These are phyloP conservation scores for Galagoides demidoff DNA, from an alignment of 2,797 vertebrate species.

Conservation along the genomic window DNA sequence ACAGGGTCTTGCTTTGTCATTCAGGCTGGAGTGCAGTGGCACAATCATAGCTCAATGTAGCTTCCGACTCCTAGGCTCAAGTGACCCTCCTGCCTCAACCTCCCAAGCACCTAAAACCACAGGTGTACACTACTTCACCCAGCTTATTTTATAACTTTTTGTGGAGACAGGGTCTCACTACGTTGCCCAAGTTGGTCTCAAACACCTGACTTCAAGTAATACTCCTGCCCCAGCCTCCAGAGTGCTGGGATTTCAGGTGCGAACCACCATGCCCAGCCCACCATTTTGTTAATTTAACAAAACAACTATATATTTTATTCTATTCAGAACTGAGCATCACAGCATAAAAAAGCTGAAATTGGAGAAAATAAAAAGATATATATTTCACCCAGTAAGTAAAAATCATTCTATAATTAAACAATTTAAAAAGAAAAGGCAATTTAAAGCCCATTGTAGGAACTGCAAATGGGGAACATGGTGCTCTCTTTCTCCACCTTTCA, in stretches of 20 bases:
- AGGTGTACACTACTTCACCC: background rate
- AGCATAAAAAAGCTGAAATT: background rate
- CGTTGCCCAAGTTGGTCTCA: background rate
- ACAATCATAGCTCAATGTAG: background rate
- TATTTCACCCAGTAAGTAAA: conserved; percentile 32
- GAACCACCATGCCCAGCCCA: background rate
- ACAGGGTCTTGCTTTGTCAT: background rate
- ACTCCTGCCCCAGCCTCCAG: background rate
- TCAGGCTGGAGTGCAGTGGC: background rate
- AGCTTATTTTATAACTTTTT: background rate
- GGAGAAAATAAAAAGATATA: conserved; percentile 22
- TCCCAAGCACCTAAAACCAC: background rate
- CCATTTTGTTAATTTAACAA: background rate
- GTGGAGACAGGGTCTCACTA: background rate
- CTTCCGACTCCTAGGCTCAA: background rate
- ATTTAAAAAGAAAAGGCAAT: background rate
- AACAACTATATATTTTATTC: background rate
- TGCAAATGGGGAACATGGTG: background rate
- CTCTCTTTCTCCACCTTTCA: background rate
- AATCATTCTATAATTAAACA: background rate
- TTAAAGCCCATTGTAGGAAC: background rate
- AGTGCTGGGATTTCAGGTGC: background rate
- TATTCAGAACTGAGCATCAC: background rate
- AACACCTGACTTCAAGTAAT: background rate
- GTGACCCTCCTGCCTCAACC: background rate